Evolutionary conservation across 2,888 invertebrate genomes (phyloP).

Genomic region (Dorcus parallelipipedus): DNA sequence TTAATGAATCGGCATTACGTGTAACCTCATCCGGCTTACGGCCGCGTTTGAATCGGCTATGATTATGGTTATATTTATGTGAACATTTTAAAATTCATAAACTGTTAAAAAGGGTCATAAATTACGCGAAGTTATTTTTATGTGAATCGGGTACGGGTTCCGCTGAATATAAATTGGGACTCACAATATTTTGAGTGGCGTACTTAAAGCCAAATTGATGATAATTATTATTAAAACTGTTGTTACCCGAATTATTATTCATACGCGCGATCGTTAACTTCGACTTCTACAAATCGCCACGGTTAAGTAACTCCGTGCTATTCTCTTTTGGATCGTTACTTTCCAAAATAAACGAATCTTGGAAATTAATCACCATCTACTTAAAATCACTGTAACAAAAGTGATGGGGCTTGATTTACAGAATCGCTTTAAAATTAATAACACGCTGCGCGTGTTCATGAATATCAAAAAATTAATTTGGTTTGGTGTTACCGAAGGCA

Average conservation of each 20-base stretch:
- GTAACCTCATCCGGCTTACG: not conserved
- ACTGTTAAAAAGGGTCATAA: constrained; percentile 3
- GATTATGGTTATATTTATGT: constrained; percentile 1
- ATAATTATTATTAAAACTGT: constrained; percentile 19
- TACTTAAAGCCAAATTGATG: constrained; percentile 18
- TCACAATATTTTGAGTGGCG: constrained; percentile 11
- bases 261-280: constrained; percentile 3
- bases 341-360: too few species aligned
- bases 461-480: too few species aligned
- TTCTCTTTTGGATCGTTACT: too few species aligned
- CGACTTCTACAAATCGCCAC: constrained; percentile 1
- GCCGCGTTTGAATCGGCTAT: not conserved
- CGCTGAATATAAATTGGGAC: not conserved
- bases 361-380: too few species aligned
- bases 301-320: constrained; percentile 13
- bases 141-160: not conserved
- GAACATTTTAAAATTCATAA: not conserved
- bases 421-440: too few species aligned
- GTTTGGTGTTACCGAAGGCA: too few species aligned
- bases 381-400: too few species aligned
- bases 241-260: constrained; percentile 6
- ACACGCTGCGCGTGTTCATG: too few species aligned
- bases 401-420: too few species aligned
- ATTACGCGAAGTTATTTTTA: constrained; percentile 1
- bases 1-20: too few species aligned